Percentiles rank a stretch among this genome's conserved stretches.
Conservation (phyloP, 2,113 vertebrate species). For the Suricata suricatta region DNA sequence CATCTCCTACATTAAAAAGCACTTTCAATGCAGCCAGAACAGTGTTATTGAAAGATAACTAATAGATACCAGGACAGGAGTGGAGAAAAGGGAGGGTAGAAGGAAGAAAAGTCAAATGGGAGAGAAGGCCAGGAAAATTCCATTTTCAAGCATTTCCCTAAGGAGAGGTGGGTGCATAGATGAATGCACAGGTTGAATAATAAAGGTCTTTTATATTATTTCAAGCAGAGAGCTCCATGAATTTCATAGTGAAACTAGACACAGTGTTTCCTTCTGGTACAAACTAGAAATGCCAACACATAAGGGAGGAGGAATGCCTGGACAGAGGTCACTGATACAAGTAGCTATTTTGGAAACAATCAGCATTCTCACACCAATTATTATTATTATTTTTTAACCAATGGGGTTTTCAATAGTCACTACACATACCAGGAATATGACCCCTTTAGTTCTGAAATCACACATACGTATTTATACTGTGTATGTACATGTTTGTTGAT, state of each 20-base stretch:
- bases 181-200: slow-evolving; percentile 59
- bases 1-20: slow-evolving; percentile 88
- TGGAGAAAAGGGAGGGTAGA: not conserved
- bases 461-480: not conserved
- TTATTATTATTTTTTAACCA: not conserved
- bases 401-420: not conserved
- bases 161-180: slow-evolving; percentile 49
- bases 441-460: not conserved
- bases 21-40: slow-evolving; percentile 82
- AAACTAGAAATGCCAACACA: slow-evolving; percentile 34
- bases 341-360: not conserved
- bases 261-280: slow-evolving; percentile 45
- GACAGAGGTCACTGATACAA: slow-evolving; percentile 35
- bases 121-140: slow-evolving; percentile 37
- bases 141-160: slow-evolving; percentile 64
- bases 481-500: not conserved
- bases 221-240: slow-evolving; percentile 56
- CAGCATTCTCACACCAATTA: not conserved
- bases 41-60: slow-evolving; percentile 81
- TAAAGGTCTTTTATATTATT: slow-evolving; percentile 67
- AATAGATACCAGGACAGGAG: slow-evolving; percentile 77
- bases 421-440: not conserved
- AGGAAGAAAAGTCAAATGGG: slow-evolving; percentile 50
- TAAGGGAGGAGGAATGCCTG: not conserved
- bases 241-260: slow-evolving; percentile 62